Conservation (phyloP, 2,113 vertebrate species). For the Synodontis membranacea region DNA sequence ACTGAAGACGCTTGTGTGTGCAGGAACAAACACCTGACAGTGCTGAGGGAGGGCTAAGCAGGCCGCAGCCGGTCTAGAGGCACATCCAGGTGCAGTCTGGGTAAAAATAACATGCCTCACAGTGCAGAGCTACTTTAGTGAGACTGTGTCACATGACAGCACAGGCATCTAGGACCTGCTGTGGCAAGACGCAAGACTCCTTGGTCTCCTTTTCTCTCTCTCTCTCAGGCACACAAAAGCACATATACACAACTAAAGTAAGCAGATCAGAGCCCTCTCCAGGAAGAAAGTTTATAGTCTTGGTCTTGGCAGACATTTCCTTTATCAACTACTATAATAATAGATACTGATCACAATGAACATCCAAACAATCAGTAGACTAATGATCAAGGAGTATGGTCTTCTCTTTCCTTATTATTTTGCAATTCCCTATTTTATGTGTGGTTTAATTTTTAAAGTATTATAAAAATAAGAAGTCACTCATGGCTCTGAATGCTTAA, state of each 20-base stretch:
- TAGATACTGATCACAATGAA: not conserved
- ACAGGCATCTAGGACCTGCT: slow-evolving; percentile 40
- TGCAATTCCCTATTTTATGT: slow-evolving; percentile 9
- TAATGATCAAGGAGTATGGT: not conserved
- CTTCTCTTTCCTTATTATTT: slow-evolving; percentile 1
- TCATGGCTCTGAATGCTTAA: not conserved
- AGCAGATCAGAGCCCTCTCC: not conserved
- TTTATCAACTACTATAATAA: no score
- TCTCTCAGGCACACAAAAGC: not conserved
- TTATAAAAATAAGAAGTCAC: slow-evolving; percentile 1
- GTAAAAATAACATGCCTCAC: slow-evolving; percentile 83
- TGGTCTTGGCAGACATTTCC: not conserved
- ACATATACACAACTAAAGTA: not conserved
- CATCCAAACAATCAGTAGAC: slow-evolving; percentile 3
- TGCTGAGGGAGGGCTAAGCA: slow-evolving; percentile 68
- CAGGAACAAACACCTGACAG: slow-evolving; percentile 84
- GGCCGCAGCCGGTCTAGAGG: slow-evolving; percentile 73
- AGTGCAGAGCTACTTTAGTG: slow-evolving; percentile 60
- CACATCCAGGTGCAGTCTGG: slow-evolving; percentile 83
- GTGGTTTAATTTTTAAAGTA: not conserved
- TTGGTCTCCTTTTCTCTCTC: not conserved
- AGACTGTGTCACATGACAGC: slow-evolving; percentile 60
- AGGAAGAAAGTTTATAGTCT: not conserved
- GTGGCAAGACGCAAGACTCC: slow-evolving; percentile 9
- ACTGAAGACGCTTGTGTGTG: slow-evolving; percentile 79